Evolutionary conservation across 2,797 vertebrate species (phyloP).

Genomic region (Hemibagrus guttatus): DNA sequence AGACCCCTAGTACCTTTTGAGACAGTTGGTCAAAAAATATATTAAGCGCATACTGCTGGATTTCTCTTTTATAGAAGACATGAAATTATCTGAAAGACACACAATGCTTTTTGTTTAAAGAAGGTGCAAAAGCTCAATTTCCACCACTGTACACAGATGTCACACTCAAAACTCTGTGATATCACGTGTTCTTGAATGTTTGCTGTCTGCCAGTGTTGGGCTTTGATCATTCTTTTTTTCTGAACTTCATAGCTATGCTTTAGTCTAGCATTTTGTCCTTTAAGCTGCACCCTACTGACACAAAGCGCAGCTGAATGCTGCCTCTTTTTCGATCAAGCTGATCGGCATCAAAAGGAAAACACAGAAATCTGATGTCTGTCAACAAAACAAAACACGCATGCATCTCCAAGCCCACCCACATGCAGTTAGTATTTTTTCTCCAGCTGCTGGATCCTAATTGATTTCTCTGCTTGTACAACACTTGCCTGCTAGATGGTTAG

Average conservation of each 20-base stretch:
- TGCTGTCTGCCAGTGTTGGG: constrained; percentile 34
- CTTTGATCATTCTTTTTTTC: constrained; percentile 57
- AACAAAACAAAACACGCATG: constrained; percentile 28
- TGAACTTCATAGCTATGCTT: constrained; percentile 46
- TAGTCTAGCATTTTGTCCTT: constrained; percentile 38
- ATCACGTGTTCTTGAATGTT: constrained; percentile 36
- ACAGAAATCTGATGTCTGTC: constrained; percentile 22
- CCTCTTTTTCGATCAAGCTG: constrained; percentile 33
- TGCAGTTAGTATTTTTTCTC: neutral
- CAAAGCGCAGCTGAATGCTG: constrained; percentile 31
- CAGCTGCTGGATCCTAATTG: constrained; percentile 36
- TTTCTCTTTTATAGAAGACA: neutral
- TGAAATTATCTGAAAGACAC: neutral
- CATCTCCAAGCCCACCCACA: constrained; percentile 26
- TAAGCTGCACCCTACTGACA: constrained; percentile 23
- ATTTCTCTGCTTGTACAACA: constrained; percentile 31
- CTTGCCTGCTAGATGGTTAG: neutral
- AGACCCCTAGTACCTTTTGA: neutral
- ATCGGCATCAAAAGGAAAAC: constrained; percentile 54
- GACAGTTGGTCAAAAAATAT: neutral
- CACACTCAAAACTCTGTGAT: constrained; percentile 28
- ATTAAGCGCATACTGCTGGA: neutral
- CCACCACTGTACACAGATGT: constrained; percentile 8
- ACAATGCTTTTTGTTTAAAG: neutral
- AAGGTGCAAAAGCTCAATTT: neutral